phyloP scores from a whole-genome alignment of 2,113 vertebrate genomes.

The Todiramphus saurophagus region DNA sequence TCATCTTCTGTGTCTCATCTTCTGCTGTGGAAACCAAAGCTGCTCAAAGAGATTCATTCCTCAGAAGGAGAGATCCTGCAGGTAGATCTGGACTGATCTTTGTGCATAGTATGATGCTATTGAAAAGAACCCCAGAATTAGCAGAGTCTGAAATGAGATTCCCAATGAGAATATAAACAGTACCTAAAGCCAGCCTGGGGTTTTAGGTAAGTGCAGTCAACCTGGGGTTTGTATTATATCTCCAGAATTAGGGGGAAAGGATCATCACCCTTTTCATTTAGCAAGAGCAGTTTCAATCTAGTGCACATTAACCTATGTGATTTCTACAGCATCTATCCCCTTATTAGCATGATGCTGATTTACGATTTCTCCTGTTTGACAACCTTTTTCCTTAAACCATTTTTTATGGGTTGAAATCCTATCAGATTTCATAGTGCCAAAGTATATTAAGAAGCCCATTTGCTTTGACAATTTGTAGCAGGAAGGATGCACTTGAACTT shows the following conservation, averaged over 20 bases:
- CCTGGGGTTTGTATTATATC: not conserved
- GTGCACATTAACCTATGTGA: not conserved
- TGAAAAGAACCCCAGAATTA: not conserved
- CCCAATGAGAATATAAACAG: not conserved
- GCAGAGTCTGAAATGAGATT: not conserved
- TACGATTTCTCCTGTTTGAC: not conserved
- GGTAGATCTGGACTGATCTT: not conserved
- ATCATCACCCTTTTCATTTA: not conserved
- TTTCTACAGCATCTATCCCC: not conserved
- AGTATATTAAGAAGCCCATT: not conserved
- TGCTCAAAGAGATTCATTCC: not conserved
- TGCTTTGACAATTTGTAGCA: not conserved
- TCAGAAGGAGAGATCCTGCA: not conserved
- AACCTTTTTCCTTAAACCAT: not conserved
- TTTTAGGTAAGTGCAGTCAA: not conserved
- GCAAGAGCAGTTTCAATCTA: not conserved
- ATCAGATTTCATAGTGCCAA: not conserved
- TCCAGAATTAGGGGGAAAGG: not conserved
- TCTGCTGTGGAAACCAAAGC: not conserved
- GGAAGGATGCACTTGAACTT: slow-evolving; percentile 1
- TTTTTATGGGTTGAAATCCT: not conserved
- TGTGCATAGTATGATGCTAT: not conserved
- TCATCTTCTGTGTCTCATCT: not conserved
- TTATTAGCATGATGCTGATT: not conserved
- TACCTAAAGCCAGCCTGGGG: not conserved